Conservation (phyloP, 2,888 invertebrate genomes). For the Lochmaea capreae region DNA sequence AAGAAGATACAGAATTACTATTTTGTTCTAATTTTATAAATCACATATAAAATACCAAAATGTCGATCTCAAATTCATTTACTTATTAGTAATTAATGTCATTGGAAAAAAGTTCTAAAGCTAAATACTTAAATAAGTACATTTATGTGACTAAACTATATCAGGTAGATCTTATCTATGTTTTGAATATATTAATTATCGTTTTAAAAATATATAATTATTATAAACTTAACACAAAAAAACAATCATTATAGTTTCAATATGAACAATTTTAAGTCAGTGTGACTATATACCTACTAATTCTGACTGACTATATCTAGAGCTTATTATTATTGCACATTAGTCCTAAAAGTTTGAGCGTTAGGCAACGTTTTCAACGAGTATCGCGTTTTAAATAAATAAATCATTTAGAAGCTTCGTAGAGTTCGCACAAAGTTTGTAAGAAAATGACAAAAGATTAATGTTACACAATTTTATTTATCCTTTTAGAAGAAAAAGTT, state of each 20-base stretch:
- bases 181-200: slow-evolving; percentile 27
- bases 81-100: slow-evolving; percentile 49
- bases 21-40: slow-evolving; percentile 39
- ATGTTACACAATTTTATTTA: too few relatives aligned
- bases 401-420: neutral
- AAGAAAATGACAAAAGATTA: neutral
- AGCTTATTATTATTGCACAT: slow-evolving; percentile 54
- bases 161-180: slow-evolving; percentile 33
- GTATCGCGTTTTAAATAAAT: slow-evolving; percentile 10
- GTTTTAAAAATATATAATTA: slow-evolving; percentile 23
- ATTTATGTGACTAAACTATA: slow-evolving; percentile 34
- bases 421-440: neutral
- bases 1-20: slow-evolving; percentile 18
- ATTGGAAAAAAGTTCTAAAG: slow-evolving; percentile 42
- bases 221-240: slow-evolving; percentile 34
- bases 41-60: slow-evolving; percentile 40
- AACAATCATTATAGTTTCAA: slow-evolving; percentile 33
- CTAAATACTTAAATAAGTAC: slow-evolving; percentile 33
- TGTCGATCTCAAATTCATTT: slow-evolving; percentile 33
- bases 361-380: slow-evolving; percentile 11
- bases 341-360: slow-evolving; percentile 29
- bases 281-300: slow-evolving; percentile 51
- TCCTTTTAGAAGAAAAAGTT: neutral
- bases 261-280: slow-evolving; percentile 48
- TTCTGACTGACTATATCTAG: slow-evolving; percentile 41